Evolutionary conservation across 2,797 vertebrate species (phyloP).

Genomic region (Ptychobarbus kaznakovi): DNA sequence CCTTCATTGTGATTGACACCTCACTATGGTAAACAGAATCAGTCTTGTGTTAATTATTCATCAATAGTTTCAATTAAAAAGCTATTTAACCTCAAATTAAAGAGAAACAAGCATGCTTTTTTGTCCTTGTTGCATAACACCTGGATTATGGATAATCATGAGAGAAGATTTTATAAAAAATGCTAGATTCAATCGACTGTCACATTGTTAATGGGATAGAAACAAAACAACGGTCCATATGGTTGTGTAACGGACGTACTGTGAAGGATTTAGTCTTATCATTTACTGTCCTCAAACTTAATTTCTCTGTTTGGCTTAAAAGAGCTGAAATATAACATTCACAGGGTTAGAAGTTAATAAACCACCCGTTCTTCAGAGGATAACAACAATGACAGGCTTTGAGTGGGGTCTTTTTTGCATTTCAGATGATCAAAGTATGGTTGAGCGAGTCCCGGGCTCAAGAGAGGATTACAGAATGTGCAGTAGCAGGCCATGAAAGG

Average conservation of each 20-base stretch:
- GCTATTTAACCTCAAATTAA: constrained; percentile 20
- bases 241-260: not conserved
- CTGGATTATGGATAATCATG: constrained; percentile 47
- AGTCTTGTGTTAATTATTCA: constrained; percentile 44
- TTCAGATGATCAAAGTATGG: constrained; percentile 41
- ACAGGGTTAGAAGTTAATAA: not conserved
- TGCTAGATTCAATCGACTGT: constrained; percentile 37
- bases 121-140: constrained; percentile 38
- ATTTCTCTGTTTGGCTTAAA: not conserved
- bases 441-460: constrained; percentile 8
- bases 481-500: constrained; percentile 31
- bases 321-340: constrained; percentile 19
- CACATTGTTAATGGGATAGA: constrained; percentile 1
- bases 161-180: constrained; percentile 23
- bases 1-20: constrained; percentile 41
- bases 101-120: constrained; percentile 27
- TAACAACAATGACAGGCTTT: constrained; percentile 32
- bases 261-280: constrained; percentile 3
- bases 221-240: constrained; percentile 1
- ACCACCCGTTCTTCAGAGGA: constrained; percentile 3
- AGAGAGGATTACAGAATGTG: constrained; percentile 39
- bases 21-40: constrained; percentile 20
- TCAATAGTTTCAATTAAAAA: constrained; percentile 48
- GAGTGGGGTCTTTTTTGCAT: constrained; percentile 17
- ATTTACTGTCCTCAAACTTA: constrained; percentile 5